Evolutionary conservation across 1,140 invertebrate species (phyloP).

Genomic region (Lordiphosa collinella): DNA sequence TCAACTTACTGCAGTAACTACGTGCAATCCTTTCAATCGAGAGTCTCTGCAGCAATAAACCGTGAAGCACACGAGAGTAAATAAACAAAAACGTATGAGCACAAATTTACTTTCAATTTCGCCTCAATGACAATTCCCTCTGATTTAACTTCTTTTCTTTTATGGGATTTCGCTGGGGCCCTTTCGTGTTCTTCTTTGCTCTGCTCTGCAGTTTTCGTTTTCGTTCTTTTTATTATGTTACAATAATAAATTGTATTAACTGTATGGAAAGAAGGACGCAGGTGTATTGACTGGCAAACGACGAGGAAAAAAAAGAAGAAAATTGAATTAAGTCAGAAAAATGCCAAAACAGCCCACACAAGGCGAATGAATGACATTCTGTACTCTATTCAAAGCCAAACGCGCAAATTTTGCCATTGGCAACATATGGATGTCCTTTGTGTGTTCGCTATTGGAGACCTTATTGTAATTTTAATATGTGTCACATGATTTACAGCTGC

Average conservation of each 20-base stretch:
- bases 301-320: slow-evolving; percentile 7
- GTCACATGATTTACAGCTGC: slow-evolving; percentile 41
- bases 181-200: too few relatives aligned
- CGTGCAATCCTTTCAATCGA: too few relatives aligned
- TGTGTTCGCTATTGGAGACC: slow-evolving; percentile 3
- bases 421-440: not conserved
- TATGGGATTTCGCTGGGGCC: slow-evolving; percentile 18
- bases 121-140: slow-evolving; percentile 37
- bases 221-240: slow-evolving; percentile 42
- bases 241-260: slow-evolving; percentile 58
- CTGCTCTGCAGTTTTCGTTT: slow-evolving; percentile 3
- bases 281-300: slow-evolving; percentile 33
- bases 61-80: not conserved
- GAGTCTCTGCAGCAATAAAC: slow-evolving; percentile 29
- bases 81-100: slow-evolving; percentile 8
- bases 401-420: slow-evolving; percentile 17
- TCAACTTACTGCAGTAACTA: too few relatives aligned
- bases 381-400: slow-evolving; percentile 23
- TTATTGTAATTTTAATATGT: slow-evolving; percentile 40
- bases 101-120: slow-evolving; percentile 49
- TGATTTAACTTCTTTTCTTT: slow-evolving; percentile 44
- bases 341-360: slow-evolving; percentile 22
- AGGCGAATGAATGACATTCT: slow-evolving; percentile 13
- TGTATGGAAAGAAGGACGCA: slow-evolving; percentile 25
- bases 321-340: slow-evolving; percentile 43